These are phyloP conservation scores for Empis livida DNA, from an alignment of 2,888 invertebrate genomes.

Conservation along the genomic window DNA sequence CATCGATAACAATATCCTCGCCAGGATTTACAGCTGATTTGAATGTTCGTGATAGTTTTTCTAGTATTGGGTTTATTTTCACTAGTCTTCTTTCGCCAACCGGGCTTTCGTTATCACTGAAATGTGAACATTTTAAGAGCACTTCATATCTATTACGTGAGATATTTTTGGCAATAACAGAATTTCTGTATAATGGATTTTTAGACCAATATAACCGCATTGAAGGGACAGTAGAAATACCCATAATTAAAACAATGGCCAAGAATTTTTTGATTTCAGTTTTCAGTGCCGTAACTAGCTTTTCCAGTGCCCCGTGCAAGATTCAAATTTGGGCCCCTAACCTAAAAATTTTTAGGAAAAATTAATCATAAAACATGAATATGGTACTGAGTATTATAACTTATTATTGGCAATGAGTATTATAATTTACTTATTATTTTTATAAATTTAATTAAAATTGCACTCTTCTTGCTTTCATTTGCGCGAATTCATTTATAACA, in stretches of 20 bases:
- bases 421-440: no score
- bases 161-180: neutral
- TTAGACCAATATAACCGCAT: no score
- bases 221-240: no score
- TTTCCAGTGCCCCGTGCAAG: neutral
- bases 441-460: neutral
- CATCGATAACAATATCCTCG: neutral
- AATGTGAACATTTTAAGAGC: neutral
- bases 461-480: neutral
- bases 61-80: constrained; percentile 2
- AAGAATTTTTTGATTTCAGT: no score
- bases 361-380: no score
- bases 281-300: neutral
- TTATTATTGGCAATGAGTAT: no score
- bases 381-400: no score
- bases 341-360: no score
- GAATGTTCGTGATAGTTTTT: constrained; percentile 6
- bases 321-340: neutral
- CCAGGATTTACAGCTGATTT: constrained; percentile 1
- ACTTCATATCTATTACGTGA: constrained; percentile 5
- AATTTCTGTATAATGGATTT: no score
- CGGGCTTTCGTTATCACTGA: neutral
- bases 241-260: no score
- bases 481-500: neutral
- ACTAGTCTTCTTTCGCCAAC: neutral